These are phyloP conservation scores for Nezara viridula DNA, from an alignment of 2,888 invertebrate species.

Conservation along the genomic window DNA sequence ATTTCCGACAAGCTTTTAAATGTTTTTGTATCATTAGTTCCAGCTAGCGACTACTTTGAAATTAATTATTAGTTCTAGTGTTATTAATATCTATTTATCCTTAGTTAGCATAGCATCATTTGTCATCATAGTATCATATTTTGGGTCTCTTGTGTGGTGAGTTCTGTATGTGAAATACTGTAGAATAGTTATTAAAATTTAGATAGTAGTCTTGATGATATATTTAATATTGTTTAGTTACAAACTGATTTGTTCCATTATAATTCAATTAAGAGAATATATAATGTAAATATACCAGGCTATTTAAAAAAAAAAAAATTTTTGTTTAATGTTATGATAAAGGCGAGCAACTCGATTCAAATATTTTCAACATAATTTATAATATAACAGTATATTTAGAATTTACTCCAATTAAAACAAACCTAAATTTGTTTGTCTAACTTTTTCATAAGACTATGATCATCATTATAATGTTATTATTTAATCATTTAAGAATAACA, in stretches of 20 bases:
- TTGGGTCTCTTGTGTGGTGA: conserved; percentile 57
- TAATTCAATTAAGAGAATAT: background rate
- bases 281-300: background rate
- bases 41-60: conserved; percentile 35
- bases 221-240: background rate
- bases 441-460: background rate
- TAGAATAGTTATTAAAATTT: conserved; percentile 53
- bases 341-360: background rate
- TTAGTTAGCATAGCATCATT: conserved; percentile 57
- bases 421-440: background rate
- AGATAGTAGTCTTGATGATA: conserved; percentile 53
- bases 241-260: conserved; percentile 5
- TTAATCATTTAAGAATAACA: background rate
- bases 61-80: conserved; percentile 44
- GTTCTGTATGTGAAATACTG: conserved; percentile 50
- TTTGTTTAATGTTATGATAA: background rate
- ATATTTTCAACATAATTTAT: background rate
- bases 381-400: background rate
- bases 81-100: conserved; percentile 33
- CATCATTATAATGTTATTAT: background rate
- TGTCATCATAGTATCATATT: conserved; percentile 51
- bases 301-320: too few relatives aligned
- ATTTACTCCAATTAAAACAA: background rate
- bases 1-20: conserved; percentile 48
- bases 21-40: conserved; percentile 46